Percentiles rank a stretch among this genome's conserved stretches.
phyloP scores from a whole-genome alignment of 2,888 invertebrate genomes.

The Macropis europaea region DNA sequence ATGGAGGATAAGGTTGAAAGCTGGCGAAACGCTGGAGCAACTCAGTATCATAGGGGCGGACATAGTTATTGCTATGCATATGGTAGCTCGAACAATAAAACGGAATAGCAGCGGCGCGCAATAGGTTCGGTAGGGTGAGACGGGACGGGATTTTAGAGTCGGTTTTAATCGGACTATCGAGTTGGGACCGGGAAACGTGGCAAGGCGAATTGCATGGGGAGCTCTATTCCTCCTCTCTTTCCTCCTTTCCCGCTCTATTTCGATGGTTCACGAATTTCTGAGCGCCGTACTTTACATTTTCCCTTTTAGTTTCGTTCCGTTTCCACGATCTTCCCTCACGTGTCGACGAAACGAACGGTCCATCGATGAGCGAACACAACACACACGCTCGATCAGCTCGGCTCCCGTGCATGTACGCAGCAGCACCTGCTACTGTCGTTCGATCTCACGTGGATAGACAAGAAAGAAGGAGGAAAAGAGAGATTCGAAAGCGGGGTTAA shows the following conservation, averaged over 20 bases:
- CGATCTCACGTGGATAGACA: conserved; percentile 23
- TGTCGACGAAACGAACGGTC: conserved; percentile 6
- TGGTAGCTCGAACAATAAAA: conserved; percentile 75
- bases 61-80: conserved; percentile 77
- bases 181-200: conserved; percentile 51
- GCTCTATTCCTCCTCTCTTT: conserved; percentile 4
- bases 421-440: conserved; percentile 30
- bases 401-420: not conserved
- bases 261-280: conserved; percentile 46
- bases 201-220: conserved; percentile 46
- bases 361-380: conserved; percentile 1
- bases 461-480: conserved; percentile 28
- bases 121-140: conserved; percentile 53
- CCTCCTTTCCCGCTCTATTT: not conserved
- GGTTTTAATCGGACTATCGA: conserved; percentile 74
- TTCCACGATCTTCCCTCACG: not conserved
- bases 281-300: conserved; percentile 35
- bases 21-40: conserved; percentile 41
- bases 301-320: conserved; percentile 2
- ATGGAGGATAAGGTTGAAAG: conserved; percentile 25
- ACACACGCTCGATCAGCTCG: not conserved
- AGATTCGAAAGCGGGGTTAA: conserved; percentile 50
- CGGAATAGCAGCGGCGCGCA: conserved; percentile 70
- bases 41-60: conserved; percentile 60
- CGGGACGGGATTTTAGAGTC: conserved; percentile 71